Percentiles rank a stretch among this genome's conserved stretches.
These are phyloP conservation scores for Phalera bucephala DNA, from an alignment of 2,888 invertebrate genomes.

Conservation along the genomic window DNA sequence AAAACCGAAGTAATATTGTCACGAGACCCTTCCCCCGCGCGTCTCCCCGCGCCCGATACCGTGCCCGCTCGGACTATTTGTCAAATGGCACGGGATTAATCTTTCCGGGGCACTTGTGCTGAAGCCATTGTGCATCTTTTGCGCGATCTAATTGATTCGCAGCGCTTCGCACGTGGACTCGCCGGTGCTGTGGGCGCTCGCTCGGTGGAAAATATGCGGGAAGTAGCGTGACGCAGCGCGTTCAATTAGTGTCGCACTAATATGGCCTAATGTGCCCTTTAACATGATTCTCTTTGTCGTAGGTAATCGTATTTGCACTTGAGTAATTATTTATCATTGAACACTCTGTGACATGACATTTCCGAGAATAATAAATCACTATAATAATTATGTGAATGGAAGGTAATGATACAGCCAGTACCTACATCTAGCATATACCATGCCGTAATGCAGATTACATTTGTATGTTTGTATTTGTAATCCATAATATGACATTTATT, in stretches of 20 bases:
- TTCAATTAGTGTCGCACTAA: not conserved
- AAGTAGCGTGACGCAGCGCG: not conserved
- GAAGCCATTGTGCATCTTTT: slow-evolving; percentile 23
- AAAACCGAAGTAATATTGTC: slow-evolving; percentile 76
- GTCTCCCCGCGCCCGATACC: too few species aligned
- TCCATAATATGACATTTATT: too few species aligned
- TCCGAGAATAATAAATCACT: too few species aligned
- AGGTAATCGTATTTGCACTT: too few species aligned
- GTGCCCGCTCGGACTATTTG: slow-evolving; percentile 27
- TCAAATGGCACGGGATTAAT: slow-evolving; percentile 37
- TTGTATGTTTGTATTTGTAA: too few species aligned
- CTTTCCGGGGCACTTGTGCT: slow-evolving; percentile 31
- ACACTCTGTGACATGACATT: too few species aligned
- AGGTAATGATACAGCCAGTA: too few species aligned
- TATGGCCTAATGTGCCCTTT: not conserved
- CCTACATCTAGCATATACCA: too few species aligned
- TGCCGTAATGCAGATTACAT: too few species aligned
- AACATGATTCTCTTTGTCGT: not conserved
- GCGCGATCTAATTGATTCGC: slow-evolving; percentile 17
- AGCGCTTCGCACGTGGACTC: slow-evolving; percentile 16
- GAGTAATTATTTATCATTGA: too few species aligned
- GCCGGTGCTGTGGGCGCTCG: not conserved
- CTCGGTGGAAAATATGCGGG: not conserved
- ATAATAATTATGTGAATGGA: too few species aligned
- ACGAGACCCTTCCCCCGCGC: slow-evolving; percentile 13